Percentiles rank a stretch among this genome's conserved stretches.
These are phyloP conservation scores for Tigriopus japonicus DNA, from an alignment of 1,140 invertebrate species.

Conservation along the genomic window DNA sequence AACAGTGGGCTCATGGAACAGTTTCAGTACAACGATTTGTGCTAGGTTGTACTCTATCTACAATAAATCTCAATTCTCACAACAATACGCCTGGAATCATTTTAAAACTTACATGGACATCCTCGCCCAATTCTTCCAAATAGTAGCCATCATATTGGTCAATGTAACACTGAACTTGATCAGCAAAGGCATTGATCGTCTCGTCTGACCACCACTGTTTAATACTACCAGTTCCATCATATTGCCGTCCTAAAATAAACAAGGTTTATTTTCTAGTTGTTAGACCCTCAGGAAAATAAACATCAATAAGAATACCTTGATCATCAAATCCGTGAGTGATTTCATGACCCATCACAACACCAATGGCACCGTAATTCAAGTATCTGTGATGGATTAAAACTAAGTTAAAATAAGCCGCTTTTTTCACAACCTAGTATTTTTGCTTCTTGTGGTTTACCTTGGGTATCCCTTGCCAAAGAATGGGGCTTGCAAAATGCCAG, in stretches of 20 bases:
- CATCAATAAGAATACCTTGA: neutral
- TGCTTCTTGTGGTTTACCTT: slow-evolving; percentile 21
- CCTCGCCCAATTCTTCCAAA: slow-evolving; percentile 21
- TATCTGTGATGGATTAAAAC: slow-evolving; percentile 14
- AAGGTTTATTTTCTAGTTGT: too few species aligned
- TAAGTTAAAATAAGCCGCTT: neutral
- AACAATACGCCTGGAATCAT: neutral
- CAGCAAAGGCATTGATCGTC: slow-evolving; percentile 22
- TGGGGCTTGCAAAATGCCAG: slow-evolving; percentile 33
- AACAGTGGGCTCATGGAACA: too few species aligned
- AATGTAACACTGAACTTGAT: slow-evolving; percentile 31
- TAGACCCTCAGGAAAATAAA: too few species aligned
- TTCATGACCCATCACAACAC: slow-evolving; percentile 28
- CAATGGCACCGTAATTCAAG: slow-evolving; percentile 27
- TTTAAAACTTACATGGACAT: slow-evolving; percentile 3
- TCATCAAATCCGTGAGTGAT: slow-evolving; percentile 29
- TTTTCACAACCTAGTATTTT: neutral
- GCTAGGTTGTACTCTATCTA: too few species aligned
- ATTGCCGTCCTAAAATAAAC: slow-evolving; percentile 25
- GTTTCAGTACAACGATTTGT: too few species aligned
- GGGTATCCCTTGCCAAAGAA: slow-evolving; percentile 31
- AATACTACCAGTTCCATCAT: slow-evolving; percentile 29
- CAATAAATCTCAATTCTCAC: neutral
- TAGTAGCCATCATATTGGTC: slow-evolving; percentile 34
- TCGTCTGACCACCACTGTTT: slow-evolving; percentile 31